These are phyloP conservation scores for Erethizon dorsatum DNA, from an alignment of 2,797 vertebrate genomes.

Conservation along the genomic window DNA sequence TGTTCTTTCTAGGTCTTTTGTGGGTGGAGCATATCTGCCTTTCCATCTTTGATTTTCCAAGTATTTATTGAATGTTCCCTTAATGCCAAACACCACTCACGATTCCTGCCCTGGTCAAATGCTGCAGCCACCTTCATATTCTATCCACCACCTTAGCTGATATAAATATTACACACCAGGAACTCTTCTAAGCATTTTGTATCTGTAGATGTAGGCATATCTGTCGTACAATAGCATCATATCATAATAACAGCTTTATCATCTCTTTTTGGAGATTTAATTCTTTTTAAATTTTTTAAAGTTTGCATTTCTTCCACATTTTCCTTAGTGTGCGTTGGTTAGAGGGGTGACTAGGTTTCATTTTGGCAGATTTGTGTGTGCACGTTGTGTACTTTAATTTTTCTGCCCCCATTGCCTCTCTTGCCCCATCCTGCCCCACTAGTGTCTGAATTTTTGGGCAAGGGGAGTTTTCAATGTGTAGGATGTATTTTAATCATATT, in stretches of 20 bases:
- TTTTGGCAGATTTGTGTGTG: not conserved
- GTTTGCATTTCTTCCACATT: not conserved
- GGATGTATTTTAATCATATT: not conserved
- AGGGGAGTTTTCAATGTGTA: not conserved
- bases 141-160: not conserved
- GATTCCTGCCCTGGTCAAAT: too few relatives aligned
- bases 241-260: not conserved
- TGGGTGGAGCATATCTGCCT: not conserved
- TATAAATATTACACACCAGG: too few relatives aligned
- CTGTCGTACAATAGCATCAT: too few relatives aligned
- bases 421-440: not conserved
- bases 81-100: not conserved
- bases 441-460: not conserved
- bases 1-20: not conserved
- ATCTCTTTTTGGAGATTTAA: not conserved
- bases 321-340: too few relatives aligned
- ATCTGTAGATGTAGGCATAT: not conserved
- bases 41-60: not conserved
- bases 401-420: not conserved
- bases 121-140: fast-evolving
- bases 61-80: not conserved
- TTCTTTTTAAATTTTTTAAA: not conserved
- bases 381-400: not conserved
- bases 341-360: not conserved
- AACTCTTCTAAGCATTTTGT: not conserved